Base-by-base conservation (phyloP, 2,888 invertebrate species). In the Drosophila kokeensis region DNA sequence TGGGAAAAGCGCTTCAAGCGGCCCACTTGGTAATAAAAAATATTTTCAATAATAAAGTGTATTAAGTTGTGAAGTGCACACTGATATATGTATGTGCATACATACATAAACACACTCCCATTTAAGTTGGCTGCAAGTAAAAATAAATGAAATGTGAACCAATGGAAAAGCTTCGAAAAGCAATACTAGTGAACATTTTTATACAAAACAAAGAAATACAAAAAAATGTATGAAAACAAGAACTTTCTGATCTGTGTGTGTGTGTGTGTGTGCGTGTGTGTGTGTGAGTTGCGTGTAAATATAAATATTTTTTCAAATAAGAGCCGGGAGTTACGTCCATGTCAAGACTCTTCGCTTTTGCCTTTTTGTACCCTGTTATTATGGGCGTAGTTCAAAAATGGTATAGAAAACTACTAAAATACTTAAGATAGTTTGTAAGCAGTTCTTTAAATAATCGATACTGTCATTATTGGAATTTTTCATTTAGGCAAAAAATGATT, bases 31-130 rank as follows among this genome's bases (percentile, higher is more conserved):
- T 82, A 89, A 86, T 87, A 89, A 89, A 89, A 87, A 89, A 89
- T 87, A 89, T 89, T 87, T 89, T 89, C 88, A 87, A 89, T 89
- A 87, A 87, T 87, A 89, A 87, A 87, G 86, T 89, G 87, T 89
- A 87, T 87, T 89, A 87, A 87, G 87, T 87, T 87, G 88, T 87
- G 86, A 89, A 87, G 87, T 81, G 82, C 72, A 73, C 83, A 88
- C 77, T 79, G 50, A 82, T 42, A 73, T 53, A 67, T 34, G 42
- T 42, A 50, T 27, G 53, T 21, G 27, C 15, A 50, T 24, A 50
- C 30, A 58, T 34, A 50, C 30, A 59, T 34, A 48, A 6, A 68
- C 29, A 61, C 36, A 69, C 60, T 40, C 63, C 34, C 61, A 36
- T 62, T 59, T 64, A 52, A 71, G 76, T 70, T 66, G 79, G 70